A percentile compares a stretch with the other conserved stretches of the same genome.
Evolutionary conservation across 2,888 invertebrate species (phyloP).

Genomic region (Drosophila maculinotata): DNA sequence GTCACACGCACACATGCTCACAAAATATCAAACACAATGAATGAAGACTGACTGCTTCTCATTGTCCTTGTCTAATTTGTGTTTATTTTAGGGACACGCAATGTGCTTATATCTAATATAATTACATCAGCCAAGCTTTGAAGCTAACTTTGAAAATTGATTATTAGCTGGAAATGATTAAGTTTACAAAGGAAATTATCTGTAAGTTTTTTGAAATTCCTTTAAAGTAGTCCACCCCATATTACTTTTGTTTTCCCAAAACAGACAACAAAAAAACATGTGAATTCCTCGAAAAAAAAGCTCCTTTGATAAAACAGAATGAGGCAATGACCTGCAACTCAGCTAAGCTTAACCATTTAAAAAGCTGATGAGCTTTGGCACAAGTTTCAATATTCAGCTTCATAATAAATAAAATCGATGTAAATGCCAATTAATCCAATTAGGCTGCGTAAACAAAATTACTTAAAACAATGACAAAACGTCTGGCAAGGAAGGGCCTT

Average conservation of each 20-base stretch:
- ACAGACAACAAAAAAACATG: background rate
- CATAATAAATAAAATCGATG: slow-evolving; percentile 15
- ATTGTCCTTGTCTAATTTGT: slow-evolving; percentile 37
- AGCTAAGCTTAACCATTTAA: background rate
- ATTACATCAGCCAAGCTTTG: slow-evolving; percentile 16
- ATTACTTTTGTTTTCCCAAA: background rate
- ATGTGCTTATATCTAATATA: slow-evolving; percentile 19
- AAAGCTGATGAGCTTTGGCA: background rate
- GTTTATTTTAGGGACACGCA: slow-evolving; percentile 39
- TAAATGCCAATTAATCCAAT: slow-evolving; percentile 21
- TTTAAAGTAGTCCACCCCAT: background rate
- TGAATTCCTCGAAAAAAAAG: too few species aligned
- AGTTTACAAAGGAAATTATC: slow-evolving; percentile 5
- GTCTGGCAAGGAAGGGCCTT: background rate
- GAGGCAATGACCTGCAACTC: background rate
- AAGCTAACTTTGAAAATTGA: slow-evolving; percentile 10
- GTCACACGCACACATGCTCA: slow-evolving; percentile 17
- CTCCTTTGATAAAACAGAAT: background rate
- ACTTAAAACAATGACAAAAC: background rate
- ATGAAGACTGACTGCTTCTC: slow-evolving; percentile 18
- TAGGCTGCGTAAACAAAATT: slow-evolving; percentile 10
- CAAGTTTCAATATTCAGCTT: background rate
- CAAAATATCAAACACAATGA: slow-evolving; percentile 7
- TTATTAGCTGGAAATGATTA: slow-evolving; percentile 18
- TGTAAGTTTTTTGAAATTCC: background rate